Evolutionary conservation across 1,140 invertebrate genomes (phyloP), one percentile per base, ranked within the genome.

Genomic region (Diuraphis noxia): DNA sequence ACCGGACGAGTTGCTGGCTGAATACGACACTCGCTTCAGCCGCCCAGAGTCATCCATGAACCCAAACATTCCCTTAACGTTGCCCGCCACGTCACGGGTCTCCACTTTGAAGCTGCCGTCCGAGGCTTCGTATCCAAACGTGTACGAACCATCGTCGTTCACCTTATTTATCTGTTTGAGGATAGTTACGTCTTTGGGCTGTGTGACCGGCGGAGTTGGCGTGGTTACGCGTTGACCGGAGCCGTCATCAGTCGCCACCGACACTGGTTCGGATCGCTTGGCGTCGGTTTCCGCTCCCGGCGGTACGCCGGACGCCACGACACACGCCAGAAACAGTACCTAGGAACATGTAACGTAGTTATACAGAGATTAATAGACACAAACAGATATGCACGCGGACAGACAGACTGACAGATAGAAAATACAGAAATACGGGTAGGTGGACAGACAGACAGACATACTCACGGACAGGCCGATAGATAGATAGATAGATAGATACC

Each of bases 81-180:
- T 96, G 38, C 97, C 97, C 92, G 96, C 94, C 41, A 96, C 96
- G 93, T 97, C 96, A 92, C 97, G 94, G 92, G 96, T 97, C 94
- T 98, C 97, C 91, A 97, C 96, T 94, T 97, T 97, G 93, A 97
- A 97, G 0, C 96, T 96, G 36, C 97, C 97, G 94, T 97, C 97
- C 86, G 96, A 96, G 7, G 97, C 96, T 94, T 97, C 97, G 93
- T 97, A 97, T 0, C 97, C 97, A 92, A 97, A 97, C 0, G 97
- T 97, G 93, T 97, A 98, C 1, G 96, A 96, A 38, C 97, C 97
- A 93, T 98, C 97, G 72, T 97, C 96, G 93, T 97, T 97, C 0
- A 97, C 94, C 93, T 96, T 95, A 92, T 97, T 96, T 92, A 98
- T 97, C 93, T 97, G 96, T 93, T 97, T 97, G 46, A 96, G 94